Percentiles rank a stretch among this genome's conserved stretches.
Evolutionary conservation across 1,140 invertebrate species (phyloP).

Genomic region (Bombus turneri): DNA sequence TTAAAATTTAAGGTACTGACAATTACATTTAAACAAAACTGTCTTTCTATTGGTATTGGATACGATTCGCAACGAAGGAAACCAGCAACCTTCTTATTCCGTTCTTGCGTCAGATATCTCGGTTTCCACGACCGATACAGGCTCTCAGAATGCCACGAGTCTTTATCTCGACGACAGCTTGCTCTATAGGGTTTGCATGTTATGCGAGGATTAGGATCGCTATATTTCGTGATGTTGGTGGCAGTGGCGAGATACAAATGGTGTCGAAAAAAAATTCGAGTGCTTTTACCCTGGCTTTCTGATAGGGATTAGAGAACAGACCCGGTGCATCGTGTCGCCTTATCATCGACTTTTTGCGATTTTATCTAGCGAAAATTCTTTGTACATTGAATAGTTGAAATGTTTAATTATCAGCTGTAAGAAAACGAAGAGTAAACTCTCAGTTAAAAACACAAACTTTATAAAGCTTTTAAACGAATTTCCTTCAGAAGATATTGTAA

Average conservation of each 20-base stretch:
- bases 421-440: neutral
- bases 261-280: constrained; percentile 12
- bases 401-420: neutral
- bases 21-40: neutral
- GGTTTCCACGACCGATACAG: constrained; percentile 11
- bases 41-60: neutral
- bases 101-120: neutral
- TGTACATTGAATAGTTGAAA: neutral
- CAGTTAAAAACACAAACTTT: neutral
- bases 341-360: neutral
- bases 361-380: neutral
- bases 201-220: constrained; percentile 52
- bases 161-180: neutral
- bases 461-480: neutral
- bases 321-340: neutral
- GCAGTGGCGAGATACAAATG: constrained; percentile 39
- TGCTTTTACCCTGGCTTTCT: constrained; percentile 41
- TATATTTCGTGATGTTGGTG: constrained; percentile 14
- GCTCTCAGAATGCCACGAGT: constrained; percentile 3
- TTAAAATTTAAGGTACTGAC: too few relatives aligned
- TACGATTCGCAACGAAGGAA: neutral
- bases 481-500: too few relatives aligned
- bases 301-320: constrained; percentile 44
- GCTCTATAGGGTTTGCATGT: constrained; percentile 25
- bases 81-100: neutral